These are phyloP conservation scores for Saturnia pavonia DNA, from an alignment of 2,888 invertebrate genomes.

Conservation along the genomic window DNA sequence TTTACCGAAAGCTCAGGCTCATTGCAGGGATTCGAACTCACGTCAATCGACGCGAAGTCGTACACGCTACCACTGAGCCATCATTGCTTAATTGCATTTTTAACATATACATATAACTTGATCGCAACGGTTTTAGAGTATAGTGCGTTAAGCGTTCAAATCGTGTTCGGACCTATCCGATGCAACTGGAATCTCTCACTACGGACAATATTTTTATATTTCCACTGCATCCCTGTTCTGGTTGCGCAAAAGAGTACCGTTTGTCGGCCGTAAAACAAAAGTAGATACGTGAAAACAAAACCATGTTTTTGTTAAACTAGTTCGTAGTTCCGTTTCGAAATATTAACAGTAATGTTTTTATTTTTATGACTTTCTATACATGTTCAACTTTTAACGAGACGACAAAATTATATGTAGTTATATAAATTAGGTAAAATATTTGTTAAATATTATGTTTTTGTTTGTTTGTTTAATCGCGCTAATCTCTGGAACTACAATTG, in stretches of 20 bases:
- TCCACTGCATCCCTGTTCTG: conserved; percentile 59
- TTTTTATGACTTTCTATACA: not conserved
- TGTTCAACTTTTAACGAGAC: conserved; percentile 6
- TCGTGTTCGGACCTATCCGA: conserved; percentile 52
- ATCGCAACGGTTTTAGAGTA: conserved; percentile 25
- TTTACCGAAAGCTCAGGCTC: no score
- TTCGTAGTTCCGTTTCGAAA: conserved; percentile 35
- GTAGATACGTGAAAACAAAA: conserved; percentile 50
- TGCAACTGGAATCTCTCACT: conserved; percentile 61
- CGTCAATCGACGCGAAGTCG: no score
- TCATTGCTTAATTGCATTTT: no score
- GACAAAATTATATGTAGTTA: not conserved
- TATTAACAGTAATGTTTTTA: conserved; percentile 20
- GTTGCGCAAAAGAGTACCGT: conserved; percentile 55
- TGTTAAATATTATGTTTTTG: not conserved
- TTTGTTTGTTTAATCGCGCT: no score
- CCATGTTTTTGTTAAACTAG: conserved; percentile 41
- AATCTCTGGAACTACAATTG: no score
- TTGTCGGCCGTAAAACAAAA: conserved; percentile 60
- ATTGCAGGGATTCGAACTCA: no score
- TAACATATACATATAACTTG: no score
- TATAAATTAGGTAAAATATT: not conserved
- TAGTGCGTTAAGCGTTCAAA: conserved; percentile 48
- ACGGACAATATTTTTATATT: conserved; percentile 66
- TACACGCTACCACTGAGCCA: no score